Evolutionary conservation across 2,888 invertebrate genomes (phyloP).

Genomic region (Drosophila tanythrix): DNA sequence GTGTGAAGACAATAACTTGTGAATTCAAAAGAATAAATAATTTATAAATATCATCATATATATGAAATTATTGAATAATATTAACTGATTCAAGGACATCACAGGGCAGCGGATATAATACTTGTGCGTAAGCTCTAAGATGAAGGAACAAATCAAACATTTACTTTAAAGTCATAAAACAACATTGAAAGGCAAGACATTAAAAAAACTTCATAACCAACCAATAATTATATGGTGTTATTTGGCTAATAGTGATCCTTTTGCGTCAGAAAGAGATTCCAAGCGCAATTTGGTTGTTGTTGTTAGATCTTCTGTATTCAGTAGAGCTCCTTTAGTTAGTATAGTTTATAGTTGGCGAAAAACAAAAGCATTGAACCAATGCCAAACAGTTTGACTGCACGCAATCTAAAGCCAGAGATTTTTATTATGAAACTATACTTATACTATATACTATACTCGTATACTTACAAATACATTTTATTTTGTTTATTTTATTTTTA

Average conservation of each 20-base stretch:
- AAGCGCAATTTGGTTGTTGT: neutral
- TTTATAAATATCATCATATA: neutral
- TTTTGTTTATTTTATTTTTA: too few species aligned
- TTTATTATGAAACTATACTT: neutral
- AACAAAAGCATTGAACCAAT: too few species aligned
- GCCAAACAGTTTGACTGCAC: neutral
- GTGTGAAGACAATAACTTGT: neutral
- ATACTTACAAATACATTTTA: too few species aligned
- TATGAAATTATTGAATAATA: neutral
- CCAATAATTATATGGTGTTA: neutral
- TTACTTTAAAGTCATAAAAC: too few species aligned
- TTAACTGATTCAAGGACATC: neutral
- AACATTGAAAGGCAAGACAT: too few species aligned
- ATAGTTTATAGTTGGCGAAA: neutral
- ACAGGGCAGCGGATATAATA: neutral
- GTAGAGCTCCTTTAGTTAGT: neutral
- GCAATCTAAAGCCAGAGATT: neutral
- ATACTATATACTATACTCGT: too few species aligned
- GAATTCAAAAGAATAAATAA: neutral
- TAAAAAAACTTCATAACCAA: neutral
- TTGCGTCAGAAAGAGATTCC: neutral
- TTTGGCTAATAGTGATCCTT: neutral
- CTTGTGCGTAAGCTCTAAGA: neutral
- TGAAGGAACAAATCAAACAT: neutral
- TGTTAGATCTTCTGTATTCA: neutral